Evolutionary conservation across 2,113 vertebrate genomes (phyloP), one percentile per base, ranked within the genome.

Genomic region (Elgaria multicarinata): DNA sequence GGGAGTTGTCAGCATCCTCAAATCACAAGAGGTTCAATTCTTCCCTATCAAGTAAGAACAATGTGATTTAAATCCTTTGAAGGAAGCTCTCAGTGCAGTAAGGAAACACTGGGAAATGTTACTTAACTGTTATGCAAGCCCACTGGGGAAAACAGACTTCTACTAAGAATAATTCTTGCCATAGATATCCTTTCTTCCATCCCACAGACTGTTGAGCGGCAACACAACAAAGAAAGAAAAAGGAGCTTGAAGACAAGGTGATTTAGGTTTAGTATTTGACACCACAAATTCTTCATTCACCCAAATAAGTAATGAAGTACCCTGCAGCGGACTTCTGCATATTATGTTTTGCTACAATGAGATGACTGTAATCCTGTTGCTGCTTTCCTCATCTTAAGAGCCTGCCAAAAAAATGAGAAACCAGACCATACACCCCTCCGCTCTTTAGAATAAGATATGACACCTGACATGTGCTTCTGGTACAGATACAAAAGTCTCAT

Each of bases 191-290:
- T 80, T 93, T 92, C 39, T 75, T 81, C 64, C 44, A 22, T 66
- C 22, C 44, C 77, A 50, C n/a, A 89, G n/a, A 28, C 31, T 92
- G 20, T 77, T 91, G 53, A 90, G 66, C 79, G 87, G 2, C 89
- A 76, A 93, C 7, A 1, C 2, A 50, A 31, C 31, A 78, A 78
- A 50, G 46, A 78, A 78, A 77, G 42, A 53, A 36, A 53, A 42
- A 90, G 2, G 80, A 79, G 18, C 55, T n/a, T 33, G 66, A 89
- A 69, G 33, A 85, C 74, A 90, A 92, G 71, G 31, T 92, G 75
- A 91, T 75, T 90, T 91, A 55, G 62, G 76, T 92, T 81, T 91
- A 88, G 50, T 92, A 8, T 92, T 94, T 95, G 83, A 94, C n/a
- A 66, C 64, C 0, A 80, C 4, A 0, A 0, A 89, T 91, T 90